phyloP scores from a whole-genome alignment of 2,113 vertebrate genomes.

The Micronisus gabar region DNA sequence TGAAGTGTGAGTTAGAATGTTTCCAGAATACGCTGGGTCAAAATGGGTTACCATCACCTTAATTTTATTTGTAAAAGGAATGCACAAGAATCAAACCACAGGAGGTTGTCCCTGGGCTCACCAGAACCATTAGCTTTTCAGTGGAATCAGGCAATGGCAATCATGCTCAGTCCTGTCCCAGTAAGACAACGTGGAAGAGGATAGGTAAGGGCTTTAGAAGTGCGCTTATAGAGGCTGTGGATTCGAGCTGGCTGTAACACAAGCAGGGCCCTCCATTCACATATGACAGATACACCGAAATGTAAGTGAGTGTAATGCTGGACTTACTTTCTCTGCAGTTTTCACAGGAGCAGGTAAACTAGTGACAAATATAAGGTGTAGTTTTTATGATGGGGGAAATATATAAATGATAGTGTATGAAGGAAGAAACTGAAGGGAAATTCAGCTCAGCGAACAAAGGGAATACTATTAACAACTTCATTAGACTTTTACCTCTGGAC shows the following conservation, averaged over 20 bases:
- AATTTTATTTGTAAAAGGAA: neutral
- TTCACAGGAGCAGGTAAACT: neutral
- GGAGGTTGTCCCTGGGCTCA: neutral
- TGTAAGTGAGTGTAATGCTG: neutral
- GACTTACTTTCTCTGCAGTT: neutral
- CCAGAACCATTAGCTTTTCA: neutral
- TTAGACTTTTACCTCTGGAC: neutral
- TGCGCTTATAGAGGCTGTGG: neutral
- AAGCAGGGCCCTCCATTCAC: neutral
- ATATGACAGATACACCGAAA: neutral
- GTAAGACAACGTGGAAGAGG: neutral
- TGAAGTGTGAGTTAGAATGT: neutral
- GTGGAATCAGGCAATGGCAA: neutral
- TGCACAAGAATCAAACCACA: neutral
- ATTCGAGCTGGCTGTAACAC: neutral
- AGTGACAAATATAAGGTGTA: neutral
- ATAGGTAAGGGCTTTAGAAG: neutral
- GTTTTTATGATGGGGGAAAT: neutral
- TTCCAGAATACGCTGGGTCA: neutral
- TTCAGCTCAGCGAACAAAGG: neutral
- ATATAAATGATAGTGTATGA: neutral
- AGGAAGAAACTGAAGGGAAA: neutral
- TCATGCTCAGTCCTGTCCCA: neutral
- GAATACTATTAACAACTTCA: neutral
- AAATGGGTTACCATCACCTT: neutral